A percentile compares a stretch with the other conserved stretches of the same genome.
Conservation (phyloP, 2,888 invertebrate species). For the Andrena bicolor region DNA sequence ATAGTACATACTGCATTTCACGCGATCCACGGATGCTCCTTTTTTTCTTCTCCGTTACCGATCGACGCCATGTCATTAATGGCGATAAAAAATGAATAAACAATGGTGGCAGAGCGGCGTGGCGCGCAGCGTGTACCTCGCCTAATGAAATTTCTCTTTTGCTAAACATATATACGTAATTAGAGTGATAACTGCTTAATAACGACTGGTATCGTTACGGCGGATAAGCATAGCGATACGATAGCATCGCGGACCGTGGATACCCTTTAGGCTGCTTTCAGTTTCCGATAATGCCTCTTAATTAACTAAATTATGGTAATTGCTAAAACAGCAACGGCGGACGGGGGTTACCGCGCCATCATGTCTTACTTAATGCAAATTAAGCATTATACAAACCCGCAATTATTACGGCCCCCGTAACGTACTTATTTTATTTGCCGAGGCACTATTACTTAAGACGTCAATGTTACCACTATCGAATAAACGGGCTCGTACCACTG, state of each 20-base stretch:
- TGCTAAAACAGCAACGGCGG: slow-evolving; percentile 33
- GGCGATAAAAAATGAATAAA: slow-evolving; percentile 57
- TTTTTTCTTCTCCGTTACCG: slow-evolving; percentile 8
- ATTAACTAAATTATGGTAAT: slow-evolving; percentile 70
- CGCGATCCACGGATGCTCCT: neutral
- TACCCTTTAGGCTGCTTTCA: slow-evolving; percentile 57
- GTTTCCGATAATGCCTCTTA: slow-evolving; percentile 64
- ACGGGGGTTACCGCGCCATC: slow-evolving; percentile 6
- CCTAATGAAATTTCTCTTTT: slow-evolving; percentile 61
- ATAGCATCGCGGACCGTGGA: slow-evolving; percentile 54
- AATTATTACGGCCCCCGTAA: slow-evolving; percentile 39
- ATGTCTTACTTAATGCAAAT: slow-evolving; percentile 51
- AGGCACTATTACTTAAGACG: slow-evolving; percentile 22
- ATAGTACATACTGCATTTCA: neutral
- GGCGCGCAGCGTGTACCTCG: slow-evolving; percentile 17
- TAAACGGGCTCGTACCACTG: slow-evolving; percentile 15
- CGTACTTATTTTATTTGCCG: slow-evolving; percentile 14
- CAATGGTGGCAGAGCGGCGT: slow-evolving; percentile 26
- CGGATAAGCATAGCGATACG: slow-evolving; percentile 64
- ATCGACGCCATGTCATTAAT: slow-evolving; percentile 47
- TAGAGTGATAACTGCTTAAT: slow-evolving; percentile 69
- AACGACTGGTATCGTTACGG: slow-evolving; percentile 65
- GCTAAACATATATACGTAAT: slow-evolving; percentile 67
- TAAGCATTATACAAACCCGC: slow-evolving; percentile 44
- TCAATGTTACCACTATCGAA: slow-evolving; percentile 42